Evolutionary conservation across 2,888 invertebrate species (phyloP), one percentile per base, ranked within the genome.

Genomic region (Eubasilissa splendida): DNA sequence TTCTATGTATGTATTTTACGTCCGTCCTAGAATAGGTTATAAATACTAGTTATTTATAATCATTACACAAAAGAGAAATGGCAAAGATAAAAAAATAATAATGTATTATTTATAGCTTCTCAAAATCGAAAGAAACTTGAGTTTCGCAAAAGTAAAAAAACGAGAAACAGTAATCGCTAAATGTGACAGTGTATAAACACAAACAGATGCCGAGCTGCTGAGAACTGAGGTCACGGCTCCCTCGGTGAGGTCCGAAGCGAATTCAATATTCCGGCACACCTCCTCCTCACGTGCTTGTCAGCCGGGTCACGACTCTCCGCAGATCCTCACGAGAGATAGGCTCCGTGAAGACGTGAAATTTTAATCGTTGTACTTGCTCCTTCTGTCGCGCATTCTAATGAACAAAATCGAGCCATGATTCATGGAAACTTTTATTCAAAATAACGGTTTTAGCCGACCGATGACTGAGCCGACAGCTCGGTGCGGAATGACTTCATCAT

Each of bases 321-420:
- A 42, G 63, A 63, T 63, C 63, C 33, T 33, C 42, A 31, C 63
- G 42, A 63, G 42, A 63, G 63, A 63, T 63, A 63, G 42, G 63
- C 63, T 12, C 10, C 63, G 42, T 63, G 12, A 63, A 63, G 33
- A 63, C 63, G 63, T 63, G 63, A 63, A 63, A 7, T 63, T 63
- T 33, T 63, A 5, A 8, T 33, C 63, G 33, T 1, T 63, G 22
- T 31, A 63, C 63, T 22, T 12, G 33, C 63, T 42, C 22, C 63
- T 63, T 42, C 42, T 42, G 42, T 42, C 42, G 63, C 63, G 63
- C 63, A 63, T 63, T 63, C 42, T 63, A 63, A 63, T 63, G 42
- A 63, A 42, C 63, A 12, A 33, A 63, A 63, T 22, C 0, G 42
- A 42, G 31, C 5, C 33, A 31, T 33, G 63, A 63, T 63, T 63